Conservation (phyloP, 2,797 vertebrate genomes). For the Choloepus didactylus region DNA sequence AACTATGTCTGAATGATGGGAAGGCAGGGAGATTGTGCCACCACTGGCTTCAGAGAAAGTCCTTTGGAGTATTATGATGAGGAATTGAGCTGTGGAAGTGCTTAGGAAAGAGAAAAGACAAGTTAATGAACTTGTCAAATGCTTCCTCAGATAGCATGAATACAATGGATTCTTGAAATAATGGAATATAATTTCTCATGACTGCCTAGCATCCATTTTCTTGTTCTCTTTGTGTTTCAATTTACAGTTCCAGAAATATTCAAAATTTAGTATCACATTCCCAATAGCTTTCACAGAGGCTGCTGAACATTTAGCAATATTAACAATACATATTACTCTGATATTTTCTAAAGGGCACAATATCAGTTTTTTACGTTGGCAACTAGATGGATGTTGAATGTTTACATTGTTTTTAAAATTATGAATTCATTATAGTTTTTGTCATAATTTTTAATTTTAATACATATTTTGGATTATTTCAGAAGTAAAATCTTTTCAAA, state of each 20-base stretch:
- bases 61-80: neutral
- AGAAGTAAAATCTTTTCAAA: neutral
- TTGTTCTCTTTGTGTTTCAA: neutral
- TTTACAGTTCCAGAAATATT: neutral
- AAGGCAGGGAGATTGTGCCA: neutral
- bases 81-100: neutral
- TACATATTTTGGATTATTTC: neutral
- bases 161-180: slow-evolving; percentile 4
- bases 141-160: neutral
- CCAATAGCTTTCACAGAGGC: neutral
- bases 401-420: slow-evolving; percentile 13
- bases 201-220: slow-evolving; percentile 23
- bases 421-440: slow-evolving; percentile 6
- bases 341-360: neutral
- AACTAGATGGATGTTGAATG: neutral
- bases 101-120: slow-evolving; percentile 25
- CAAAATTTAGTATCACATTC: neutral
- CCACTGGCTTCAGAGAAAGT: neutral
- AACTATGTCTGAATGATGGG: neutral
- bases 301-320: slow-evolving; percentile 26
- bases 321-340: slow-evolving; percentile 25
- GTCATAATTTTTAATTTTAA: slow-evolving; percentile 24
- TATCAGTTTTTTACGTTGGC: neutral
- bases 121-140: slow-evolving; percentile 41
- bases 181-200: slow-evolving; percentile 27